phyloP scores from a whole-genome alignment of 2,797 vertebrate genomes.

The Parauchenoglanis punctatus region DNA sequence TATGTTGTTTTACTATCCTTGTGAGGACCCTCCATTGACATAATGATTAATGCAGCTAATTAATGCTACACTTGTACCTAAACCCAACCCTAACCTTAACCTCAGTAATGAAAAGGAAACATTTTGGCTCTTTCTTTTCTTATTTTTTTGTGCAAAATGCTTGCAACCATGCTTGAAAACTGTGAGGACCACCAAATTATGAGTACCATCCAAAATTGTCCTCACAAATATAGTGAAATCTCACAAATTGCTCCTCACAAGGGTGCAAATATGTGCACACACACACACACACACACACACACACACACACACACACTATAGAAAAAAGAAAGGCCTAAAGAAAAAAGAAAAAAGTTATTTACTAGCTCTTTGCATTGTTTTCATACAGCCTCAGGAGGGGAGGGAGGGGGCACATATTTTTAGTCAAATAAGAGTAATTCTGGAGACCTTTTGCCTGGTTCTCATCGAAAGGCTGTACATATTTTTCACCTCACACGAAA shows the following conservation, averaged over 20 bases:
- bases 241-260: neutral
- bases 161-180: too few relatives aligned
- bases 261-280: neutral
- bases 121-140: too few relatives aligned
- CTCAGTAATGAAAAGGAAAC: too few relatives aligned
- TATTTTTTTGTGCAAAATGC: too few relatives aligned
- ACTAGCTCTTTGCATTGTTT: neutral
- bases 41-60: too few relatives aligned
- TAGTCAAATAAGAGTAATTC: neutral
- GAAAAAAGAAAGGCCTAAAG: neutral
- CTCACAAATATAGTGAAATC: too few relatives aligned
- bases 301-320: constrained; percentile 24
- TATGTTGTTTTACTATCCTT: too few relatives aligned
- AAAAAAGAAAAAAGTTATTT: neutral
- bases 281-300: constrained; percentile 5
- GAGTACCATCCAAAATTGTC: too few relatives aligned
- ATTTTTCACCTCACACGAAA: neutral
- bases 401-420: neutral
- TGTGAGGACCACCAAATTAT: too few relatives aligned
- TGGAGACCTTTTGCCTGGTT: neutral
- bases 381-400: neutral
- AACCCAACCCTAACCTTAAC: too few relatives aligned
- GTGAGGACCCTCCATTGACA: too few relatives aligned
- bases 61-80: too few relatives aligned
- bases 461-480: neutral